Evolutionary conservation across 1,140 invertebrate genomes (phyloP).

Genomic region (Scaptomyza pallida): DNA sequence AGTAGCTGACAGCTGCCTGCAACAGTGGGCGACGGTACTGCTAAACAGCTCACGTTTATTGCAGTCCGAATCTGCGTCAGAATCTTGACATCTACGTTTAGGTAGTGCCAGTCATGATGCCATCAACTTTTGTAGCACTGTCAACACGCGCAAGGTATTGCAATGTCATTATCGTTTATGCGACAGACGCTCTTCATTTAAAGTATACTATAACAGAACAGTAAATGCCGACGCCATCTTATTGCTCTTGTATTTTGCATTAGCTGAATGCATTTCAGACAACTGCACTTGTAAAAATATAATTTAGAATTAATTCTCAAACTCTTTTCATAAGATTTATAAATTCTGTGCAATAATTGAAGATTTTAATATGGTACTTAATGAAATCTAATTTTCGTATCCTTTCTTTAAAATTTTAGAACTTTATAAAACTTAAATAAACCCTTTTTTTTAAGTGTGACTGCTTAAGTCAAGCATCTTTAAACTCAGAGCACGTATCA

Average conservation of each 20-base stretch:
- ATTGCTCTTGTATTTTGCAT: conserved; percentile 13
- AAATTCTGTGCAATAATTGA: too few species aligned
- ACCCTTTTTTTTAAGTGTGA: neutral
- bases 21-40: conserved; percentile 13
- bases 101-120: conserved; percentile 8
- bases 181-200: conserved; percentile 20
- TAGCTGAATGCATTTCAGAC: conserved; percentile 50
- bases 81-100: neutral
- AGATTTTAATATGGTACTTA: too few species aligned
- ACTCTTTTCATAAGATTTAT: too few species aligned
- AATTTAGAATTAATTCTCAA: too few species aligned
- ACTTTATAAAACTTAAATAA: too few species aligned
- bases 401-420: too few species aligned
- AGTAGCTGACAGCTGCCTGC: conserved; percentile 6
- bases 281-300: neutral
- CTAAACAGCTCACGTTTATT: neutral
- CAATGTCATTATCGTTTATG: conserved; percentile 47
- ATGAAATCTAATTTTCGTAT: too few species aligned
- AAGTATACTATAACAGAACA: conserved; percentile 37
- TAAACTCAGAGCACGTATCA: conserved; percentile 51
- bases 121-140: conserved; percentile 42
- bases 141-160: conserved; percentile 9
- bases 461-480: conserved; percentile 17
- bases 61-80: neutral
- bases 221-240: conserved; percentile 11